Evolutionary conservation across 2,797 vertebrate species (phyloP).

Genomic region (Leontocebus nigricollis): DNA sequence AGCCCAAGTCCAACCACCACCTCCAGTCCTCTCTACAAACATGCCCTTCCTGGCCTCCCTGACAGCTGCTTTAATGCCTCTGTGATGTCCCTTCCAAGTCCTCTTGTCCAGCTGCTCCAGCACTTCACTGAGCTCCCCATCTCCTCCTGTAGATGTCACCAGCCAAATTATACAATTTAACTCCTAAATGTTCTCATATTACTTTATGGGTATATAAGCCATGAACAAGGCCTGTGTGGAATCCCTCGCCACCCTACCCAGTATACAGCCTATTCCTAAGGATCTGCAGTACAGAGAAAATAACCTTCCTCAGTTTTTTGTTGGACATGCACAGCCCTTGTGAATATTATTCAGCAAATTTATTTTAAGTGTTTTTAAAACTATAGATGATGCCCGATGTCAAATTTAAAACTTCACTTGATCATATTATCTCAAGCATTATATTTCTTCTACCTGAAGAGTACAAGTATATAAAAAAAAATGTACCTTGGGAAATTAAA

Average conservation of each 20-base stretch:
- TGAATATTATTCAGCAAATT: not conserved
- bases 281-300: not conserved
- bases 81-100: too few species aligned
- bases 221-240: fast-evolving
- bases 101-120: not conserved
- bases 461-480: not conserved
- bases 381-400: not conserved
- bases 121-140: not conserved
- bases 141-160: fast-evolving
- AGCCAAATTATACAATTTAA: not conserved
- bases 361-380: not conserved
- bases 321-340: not conserved
- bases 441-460: not conserved
- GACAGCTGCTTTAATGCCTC: not conserved
- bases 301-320: not conserved
- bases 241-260: fast-evolving
- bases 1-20: fast-evolving
- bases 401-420: not conserved
- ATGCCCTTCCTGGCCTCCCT: not conserved
- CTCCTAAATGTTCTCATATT: fast-evolving
- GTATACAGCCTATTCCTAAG: not conserved
- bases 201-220: not conserved
- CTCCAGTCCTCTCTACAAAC: not conserved
- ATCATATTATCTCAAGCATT: not conserved
- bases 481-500: not conserved